Percentiles rank a stretch among this genome's conserved stretches.
phyloP scores from a whole-genome alignment of 2,797 vertebrate genomes.

The Chloroceryle inda region DNA sequence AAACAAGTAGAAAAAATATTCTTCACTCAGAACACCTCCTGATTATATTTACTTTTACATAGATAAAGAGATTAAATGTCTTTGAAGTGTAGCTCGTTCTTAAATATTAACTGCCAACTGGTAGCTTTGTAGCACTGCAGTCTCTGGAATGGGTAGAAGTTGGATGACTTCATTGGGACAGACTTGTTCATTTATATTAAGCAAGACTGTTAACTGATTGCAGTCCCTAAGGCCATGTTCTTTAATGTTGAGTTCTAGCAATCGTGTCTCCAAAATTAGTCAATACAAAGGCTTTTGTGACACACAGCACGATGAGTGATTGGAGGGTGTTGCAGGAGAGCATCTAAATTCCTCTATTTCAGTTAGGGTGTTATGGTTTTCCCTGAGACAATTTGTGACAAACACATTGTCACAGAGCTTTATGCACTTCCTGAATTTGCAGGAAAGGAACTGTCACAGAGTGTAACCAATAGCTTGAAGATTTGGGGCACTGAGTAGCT shows the following conservation, averaged over 20 bases:
- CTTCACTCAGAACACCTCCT: not conserved
- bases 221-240: not conserved
- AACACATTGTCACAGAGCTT: fast-evolving
- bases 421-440: not conserved
- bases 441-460: not conserved
- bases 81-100: not conserved
- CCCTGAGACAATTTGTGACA: not conserved
- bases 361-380: not conserved
- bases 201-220: not conserved
- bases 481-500: not conserved
- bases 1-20: not conserved
- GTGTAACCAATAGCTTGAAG: not conserved
- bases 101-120: not conserved
- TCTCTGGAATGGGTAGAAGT: not conserved
- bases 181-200: not conserved
- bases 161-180: not conserved
- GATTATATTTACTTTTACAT: not conserved
- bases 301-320: fast-evolving
- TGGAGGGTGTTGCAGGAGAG: not conserved
- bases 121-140: not conserved
- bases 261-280: not conserved
- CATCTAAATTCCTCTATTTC: not conserved
- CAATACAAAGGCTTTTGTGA: not conserved
- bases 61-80: not conserved
- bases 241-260: not conserved